Base-by-base conservation (phyloP, 2,888 invertebrate species). In the Conops quadrifasciatus region DNA sequence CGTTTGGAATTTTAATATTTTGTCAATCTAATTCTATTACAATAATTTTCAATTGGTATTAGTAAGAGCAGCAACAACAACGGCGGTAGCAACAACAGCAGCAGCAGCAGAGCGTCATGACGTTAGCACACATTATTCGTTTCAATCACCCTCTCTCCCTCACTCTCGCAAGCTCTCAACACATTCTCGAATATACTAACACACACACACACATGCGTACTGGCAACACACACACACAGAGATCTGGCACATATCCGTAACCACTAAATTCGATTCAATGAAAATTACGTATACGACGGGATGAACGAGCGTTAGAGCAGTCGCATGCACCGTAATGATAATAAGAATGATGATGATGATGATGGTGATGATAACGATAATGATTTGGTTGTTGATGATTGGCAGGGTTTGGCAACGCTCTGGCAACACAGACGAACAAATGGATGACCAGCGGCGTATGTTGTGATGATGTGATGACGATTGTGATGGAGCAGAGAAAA, bases 201-300 rank as follows among this genome's bases (percentile, higher is more conserved):
- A 45, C n/a, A 58, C 5, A 58, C 16, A 45, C 45, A 51, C n/a
- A 19, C 36, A 26, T 36, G 56, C 58, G 15, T 9, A 67, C 21
- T 56, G 24, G 49, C 28, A 51, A 15, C 53, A 58, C 28, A 24
- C 43, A 43, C 53, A 56, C 16, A 43, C 45, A 21, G 19, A 24
- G 43, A 21, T 21, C 21, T 21, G 60, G 47, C 68, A 30, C 60
- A 62, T 51, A 51, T 62, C 43, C 68, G 67, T 30, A 47, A 36
- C 68, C 62, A 51, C 62, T 30, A 62, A 68, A 68, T 68, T 68
- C 51, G 60, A 68, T 68, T 68, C 28, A 58, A 28, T 62, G 68
- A 62, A 47, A 68, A 68, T 68, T 68, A 68, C 68, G 68, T 49
- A 68, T 68, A 68, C 60, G 68, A 62, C 68, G 36, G 68, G 68